Base-by-base conservation (phyloP, 1,140 invertebrate genomes). In the Drosophila baimaii region DNA sequence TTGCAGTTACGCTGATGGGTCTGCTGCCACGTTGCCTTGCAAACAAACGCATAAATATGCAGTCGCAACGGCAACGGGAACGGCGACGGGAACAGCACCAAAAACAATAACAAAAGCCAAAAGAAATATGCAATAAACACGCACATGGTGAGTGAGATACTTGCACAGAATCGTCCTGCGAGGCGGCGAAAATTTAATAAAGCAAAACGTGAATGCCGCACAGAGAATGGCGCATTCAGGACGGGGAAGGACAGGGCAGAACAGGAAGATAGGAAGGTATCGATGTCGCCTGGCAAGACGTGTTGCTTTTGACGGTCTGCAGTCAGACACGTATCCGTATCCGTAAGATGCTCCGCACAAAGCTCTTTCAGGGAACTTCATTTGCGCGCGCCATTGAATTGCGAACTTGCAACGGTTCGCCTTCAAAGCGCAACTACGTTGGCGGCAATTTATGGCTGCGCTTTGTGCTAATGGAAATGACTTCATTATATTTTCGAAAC, bases 31-130 rank as follows among this genome's bases (percentile, higher is more conserved):
- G 70, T 39, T 73, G 74, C 66, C 52, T 75, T 49, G 65, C 82
- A 88, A 89, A 89, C 83, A 88, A 88, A 88, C 79, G 80, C 75
- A 89, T 89, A 88, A 88, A 89, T 88, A 88, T 90, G 72, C 83
- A 86, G 77, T 65, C 49, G 72, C 65, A 66, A 33, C 29, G 47
- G 33, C 46, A 56, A 51, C 44, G 54, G 46, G 19, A 47, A 61
- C 54, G 52, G 52, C 37, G 46, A 59, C 31, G 10, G n/a, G 10
- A 31, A 8, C 70, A 41, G 27, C 46, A 74, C 43, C 51, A 64
- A 47, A 13, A 56, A 73, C 62, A 76, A 68, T 55, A 62, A 77
- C 75, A 69, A 59, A 61, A 57, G 43, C 51, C 77, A 74, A 70
- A 79, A 71, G 68, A 78, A 88, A 75, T 89, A 83, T 76, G 84